Evolutionary conservation across 2,113 vertebrate genomes (phyloP), one percentile per base, ranked within the genome.

Genomic region (Notothenia coriiceps): DNA sequence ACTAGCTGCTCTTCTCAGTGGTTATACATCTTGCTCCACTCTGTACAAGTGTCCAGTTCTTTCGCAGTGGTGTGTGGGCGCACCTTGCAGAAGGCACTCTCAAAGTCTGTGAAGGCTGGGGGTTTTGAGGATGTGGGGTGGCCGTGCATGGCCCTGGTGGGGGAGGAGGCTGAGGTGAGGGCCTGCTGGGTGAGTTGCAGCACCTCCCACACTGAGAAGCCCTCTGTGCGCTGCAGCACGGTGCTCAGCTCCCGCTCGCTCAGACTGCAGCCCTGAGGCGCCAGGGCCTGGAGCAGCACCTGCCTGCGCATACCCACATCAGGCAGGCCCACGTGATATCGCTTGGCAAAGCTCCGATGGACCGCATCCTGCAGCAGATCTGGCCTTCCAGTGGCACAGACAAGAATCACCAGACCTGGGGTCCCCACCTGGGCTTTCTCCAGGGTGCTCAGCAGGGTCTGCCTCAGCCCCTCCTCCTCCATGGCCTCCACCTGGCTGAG

Each of bases 1-100:
- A 83, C 87, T 80, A 80, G 84, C 90, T 91, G 84, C 35, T 84
- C 76, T 79, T 84, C 77, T 95, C 90, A 95, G 89, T 95, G 94
- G 93, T 94, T 96, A 61, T 96, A 98, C 93, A 97, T 95, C 84
- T 98, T 99, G 92, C 97, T 97, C 98, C 98, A 98, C 91, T 99
- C 97, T 87, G 94, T 93, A 81, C 96, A 97, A 82, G 96, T 88
- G 92, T 98, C 97, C 94, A 97, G 92, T 92, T 99, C 98, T 95
- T 98, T 97, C 75, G 95, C 91, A 57, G 96, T 96, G 59, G 92
- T 88, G 29, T 96, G 93, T 7, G 97, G 96, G 60, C 95, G 95
- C 85, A 98, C 96, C 91, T 99, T 98, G 91, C 97, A 94, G 80
- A 99, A 94, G 10, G 97, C 96, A 3, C 95, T 96, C 94, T 99